Base-by-base conservation (phyloP, 2,797 vertebrate species). In the Novumbra hubbsi region DNA sequence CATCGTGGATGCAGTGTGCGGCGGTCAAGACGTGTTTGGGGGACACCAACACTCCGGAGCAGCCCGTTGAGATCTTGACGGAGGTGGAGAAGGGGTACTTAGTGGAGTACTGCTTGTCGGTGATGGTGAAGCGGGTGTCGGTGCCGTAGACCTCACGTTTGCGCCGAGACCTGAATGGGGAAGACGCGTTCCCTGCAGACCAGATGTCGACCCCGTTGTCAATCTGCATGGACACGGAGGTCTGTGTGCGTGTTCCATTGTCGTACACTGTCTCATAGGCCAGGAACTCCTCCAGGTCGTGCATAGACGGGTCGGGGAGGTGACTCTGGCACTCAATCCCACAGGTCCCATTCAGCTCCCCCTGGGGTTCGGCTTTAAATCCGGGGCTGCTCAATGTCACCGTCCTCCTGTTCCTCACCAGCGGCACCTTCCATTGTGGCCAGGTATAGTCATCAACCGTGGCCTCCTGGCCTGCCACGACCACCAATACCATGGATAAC, bases 51-150 rank as follows among this genome's bases (percentile, higher is more conserved):
- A 97, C 90, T 0, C 98, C 98, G 0, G 97, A 98, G 78, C 98
- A 99, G 74, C 97, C 98, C 0, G 97, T 98, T 85, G 98, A 99
- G 76, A 99, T 90, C 90, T 97, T 98, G 76, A 99, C 98, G 0
- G 97, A 92, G 0, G 97, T 96, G 72, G 90, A 96, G 89, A 99
- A 99, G 0, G 98, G 98, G 73, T 95, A 99, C 68, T 93, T 96
- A 83, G 95, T 96, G 49, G 96, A 93, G 84, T 94, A 99, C 50
- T 92, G 90, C 80, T 94, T 96, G 88, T 98, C 95, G 0, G 94
- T 87, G 85, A 99, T 99, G 87, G 95, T 98, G 87, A 99, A 99
- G 74, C 98, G 92, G 0, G 96, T 97, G 82, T 99, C 98, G 0
- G 92, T 94, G 76, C 98, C 98, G 0, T 97, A 99, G 3, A 99